These are phyloP conservation scores for Oxyruncus cristatus DNA, from an alignment of 2,113 vertebrate species.

Conservation along the genomic window DNA sequence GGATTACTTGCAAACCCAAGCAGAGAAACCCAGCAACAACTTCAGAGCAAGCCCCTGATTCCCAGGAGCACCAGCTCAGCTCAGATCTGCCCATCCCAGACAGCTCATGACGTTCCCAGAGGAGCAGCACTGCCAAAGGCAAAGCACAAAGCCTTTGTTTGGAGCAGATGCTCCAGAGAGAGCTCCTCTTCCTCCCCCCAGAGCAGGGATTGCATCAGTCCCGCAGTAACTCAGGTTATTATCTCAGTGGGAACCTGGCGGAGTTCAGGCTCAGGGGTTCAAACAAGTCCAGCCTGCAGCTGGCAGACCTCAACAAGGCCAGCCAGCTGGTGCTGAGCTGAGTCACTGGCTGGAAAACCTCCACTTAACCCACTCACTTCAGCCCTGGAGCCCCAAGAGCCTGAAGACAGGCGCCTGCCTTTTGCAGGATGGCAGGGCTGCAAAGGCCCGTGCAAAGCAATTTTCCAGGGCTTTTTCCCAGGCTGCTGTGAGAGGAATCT, in stretches of 20 bases:
- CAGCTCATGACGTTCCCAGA: not conserved
- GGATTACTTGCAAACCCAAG: not conserved
- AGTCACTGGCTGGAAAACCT: not conserved
- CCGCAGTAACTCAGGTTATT: not conserved
- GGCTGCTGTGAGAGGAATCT: not conserved
- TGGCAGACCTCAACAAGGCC: constrained; percentile 36
- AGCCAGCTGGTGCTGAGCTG: constrained; percentile 19
- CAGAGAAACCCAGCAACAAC: not conserved
- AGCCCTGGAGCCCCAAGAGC: not conserved
- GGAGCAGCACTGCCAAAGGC: not conserved
- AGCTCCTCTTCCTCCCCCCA: not conserved
- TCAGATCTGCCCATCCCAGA: not conserved
- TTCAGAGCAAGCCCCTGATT: not conserved
- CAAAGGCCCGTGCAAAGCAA: not conserved
- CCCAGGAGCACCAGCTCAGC: not conserved
- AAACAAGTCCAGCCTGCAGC: constrained; percentile 31
- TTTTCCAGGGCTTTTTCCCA: not conserved
- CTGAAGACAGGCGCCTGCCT: not conserved
- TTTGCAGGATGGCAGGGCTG: not conserved
- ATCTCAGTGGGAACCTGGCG: not conserved
- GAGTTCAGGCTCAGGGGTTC: not conserved
- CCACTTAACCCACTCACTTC: constrained; percentile 15
- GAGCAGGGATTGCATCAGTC: not conserved
- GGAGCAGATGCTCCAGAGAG: not conserved
- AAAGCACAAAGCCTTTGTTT: not conserved